Percentiles rank a stretch among this genome's conserved stretches.
Evolutionary conservation across 2,797 vertebrate species (phyloP).

Genomic region (Micromesistius poutassou): DNA sequence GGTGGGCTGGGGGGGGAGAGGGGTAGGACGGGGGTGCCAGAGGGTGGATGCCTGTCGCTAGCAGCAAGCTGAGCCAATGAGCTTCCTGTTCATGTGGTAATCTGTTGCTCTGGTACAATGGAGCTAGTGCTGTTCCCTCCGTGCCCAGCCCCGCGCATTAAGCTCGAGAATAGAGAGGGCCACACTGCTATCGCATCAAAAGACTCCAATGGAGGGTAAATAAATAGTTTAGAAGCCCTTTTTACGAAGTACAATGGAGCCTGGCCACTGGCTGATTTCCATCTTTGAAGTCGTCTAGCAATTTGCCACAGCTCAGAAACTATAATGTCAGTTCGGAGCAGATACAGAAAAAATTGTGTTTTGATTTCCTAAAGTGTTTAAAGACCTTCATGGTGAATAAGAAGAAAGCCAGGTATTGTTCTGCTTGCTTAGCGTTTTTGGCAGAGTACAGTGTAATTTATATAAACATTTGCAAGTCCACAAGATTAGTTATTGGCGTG

Average conservation of each 20-base stretch:
- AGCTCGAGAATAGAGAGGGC: slow-evolving; percentile 54
- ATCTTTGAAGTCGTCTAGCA: slow-evolving; percentile 53
- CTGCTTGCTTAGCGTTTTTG: too few species aligned
- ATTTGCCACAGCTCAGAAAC: slow-evolving; percentile 39
- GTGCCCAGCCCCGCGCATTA: slow-evolving; percentile 49
- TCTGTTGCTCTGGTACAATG: slow-evolving; percentile 51
- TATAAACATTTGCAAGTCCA: slow-evolving; percentile 23
- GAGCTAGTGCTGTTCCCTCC: slow-evolving; percentile 40
- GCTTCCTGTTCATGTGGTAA: slow-evolving; percentile 74
- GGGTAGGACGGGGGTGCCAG: too few species aligned
- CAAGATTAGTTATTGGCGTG: slow-evolving; percentile 26
- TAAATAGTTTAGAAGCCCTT: slow-evolving; percentile 62
- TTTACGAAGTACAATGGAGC: slow-evolving; percentile 56
- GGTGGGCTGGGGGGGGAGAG: slow-evolving; percentile 12
- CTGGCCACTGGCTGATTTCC: slow-evolving; percentile 46
- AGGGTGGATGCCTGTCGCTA: slow-evolving; percentile 34
- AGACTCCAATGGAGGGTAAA: slow-evolving; percentile 59
- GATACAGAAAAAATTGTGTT: not conserved
- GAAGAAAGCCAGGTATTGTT: slow-evolving; percentile 8
- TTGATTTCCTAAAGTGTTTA: slow-evolving; percentile 21
- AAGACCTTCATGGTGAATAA: slow-evolving; percentile 20
- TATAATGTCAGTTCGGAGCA: slow-evolving; percentile 32
- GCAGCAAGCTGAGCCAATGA: slow-evolving; percentile 41
- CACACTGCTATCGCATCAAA: slow-evolving; percentile 57
- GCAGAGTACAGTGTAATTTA: slow-evolving; percentile 27